phyloP scores from a whole-genome alignment of 2,113 vertebrate genomes.

The Rhynchomys soricoides region DNA sequence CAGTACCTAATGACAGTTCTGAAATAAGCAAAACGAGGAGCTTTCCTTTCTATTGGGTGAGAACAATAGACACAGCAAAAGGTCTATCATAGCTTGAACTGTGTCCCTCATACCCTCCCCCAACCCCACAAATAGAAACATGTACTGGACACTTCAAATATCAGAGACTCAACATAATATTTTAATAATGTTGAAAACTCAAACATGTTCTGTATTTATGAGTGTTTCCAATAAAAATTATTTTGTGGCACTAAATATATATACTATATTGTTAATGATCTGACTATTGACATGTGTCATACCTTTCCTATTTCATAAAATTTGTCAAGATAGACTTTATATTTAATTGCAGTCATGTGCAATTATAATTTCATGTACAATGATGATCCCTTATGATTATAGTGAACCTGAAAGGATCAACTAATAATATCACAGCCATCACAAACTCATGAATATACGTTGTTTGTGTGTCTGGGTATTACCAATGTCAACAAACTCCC shows the following conservation, averaged over 20 bases:
- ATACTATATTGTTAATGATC: neutral
- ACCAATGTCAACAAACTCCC: neutral
- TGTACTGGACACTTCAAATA: neutral
- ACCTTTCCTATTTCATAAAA: conserved; percentile 1
- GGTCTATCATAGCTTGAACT: neutral
- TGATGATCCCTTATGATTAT: neutral
- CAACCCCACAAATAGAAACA: neutral
- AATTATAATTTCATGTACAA: neutral
- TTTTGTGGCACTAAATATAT: neutral
- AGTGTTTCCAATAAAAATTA: neutral
- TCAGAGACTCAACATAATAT: neutral
- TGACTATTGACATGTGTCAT: neutral
- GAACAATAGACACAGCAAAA: neutral
- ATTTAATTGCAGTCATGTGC: neutral
- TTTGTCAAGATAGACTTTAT: conserved; percentile 4
- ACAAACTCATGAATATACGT: neutral
- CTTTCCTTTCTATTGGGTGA: neutral
- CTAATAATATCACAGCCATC: neutral
- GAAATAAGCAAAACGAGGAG: too few species aligned
- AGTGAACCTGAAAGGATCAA: neutral
- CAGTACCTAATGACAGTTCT: neutral
- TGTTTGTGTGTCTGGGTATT: too few species aligned
- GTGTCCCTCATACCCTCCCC: neutral
- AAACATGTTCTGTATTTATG: neutral
- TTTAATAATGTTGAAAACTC: neutral